Evolutionary conservation across 1,140 invertebrate species (phyloP), one percentile per base, ranked within the genome.

Genomic region (Zaprionus ornatus): DNA sequence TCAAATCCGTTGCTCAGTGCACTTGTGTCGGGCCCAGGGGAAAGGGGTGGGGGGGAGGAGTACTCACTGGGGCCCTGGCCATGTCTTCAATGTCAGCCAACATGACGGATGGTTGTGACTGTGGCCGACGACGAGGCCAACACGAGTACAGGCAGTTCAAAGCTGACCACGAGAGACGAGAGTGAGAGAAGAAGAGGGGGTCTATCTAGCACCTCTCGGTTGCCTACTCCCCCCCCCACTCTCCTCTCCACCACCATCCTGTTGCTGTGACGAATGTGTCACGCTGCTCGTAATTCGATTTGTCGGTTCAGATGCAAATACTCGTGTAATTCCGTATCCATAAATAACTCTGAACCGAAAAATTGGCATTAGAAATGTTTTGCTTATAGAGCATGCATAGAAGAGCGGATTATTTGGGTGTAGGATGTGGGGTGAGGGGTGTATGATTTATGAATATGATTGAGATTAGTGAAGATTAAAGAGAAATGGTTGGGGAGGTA

Each of bases 21-120:
- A 87, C 80, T 88, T 67, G 83, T 87, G 61, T 60, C 23, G 10
- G 17, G 17, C 7, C 12, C 4, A 2, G 17, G 4, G 45, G 7
- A 1, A 6, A 7, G 3, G 6, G 4, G 45, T 0, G 10, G 45
- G 9, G 3, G 0, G 17, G 9, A 48, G 37, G 65, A 64, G 76
- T 50, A 75, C 37, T 27, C 52, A 27, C 25, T 55, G 52, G 13
- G n/a, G 13, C 52, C 52, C 59, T 50, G 70, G 68, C 74, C 80
- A 87, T 76, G 70, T 88, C 77, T 79, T 62, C 77, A 73, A 78
- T 77, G 78, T 90, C 74, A 81, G 45, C 61, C 65, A 50, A 79
- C 71, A 84, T 88, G 84, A 88, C 78, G 74, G 84, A 88, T 88
- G 80, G 77, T 57, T 88, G 77, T 88, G 84, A 90, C 85, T 88